Evolutionary conservation across 2,888 invertebrate species (phyloP).

Genomic region (Mythimna vitellina): DNA sequence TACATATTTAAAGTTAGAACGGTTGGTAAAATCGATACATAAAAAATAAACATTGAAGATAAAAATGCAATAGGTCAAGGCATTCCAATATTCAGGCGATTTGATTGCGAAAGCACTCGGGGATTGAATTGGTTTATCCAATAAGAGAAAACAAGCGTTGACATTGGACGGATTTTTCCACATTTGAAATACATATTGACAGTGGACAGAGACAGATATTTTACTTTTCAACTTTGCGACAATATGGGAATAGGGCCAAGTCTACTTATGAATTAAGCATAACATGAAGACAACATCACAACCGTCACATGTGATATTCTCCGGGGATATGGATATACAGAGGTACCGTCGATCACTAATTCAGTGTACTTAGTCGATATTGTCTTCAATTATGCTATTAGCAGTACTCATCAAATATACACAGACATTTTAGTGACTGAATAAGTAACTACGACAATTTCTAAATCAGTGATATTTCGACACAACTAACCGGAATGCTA

Average conservation of each 20-base stretch:
- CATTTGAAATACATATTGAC: constrained; percentile 43
- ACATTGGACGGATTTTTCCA: constrained; percentile 37
- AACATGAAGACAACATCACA: not conserved
- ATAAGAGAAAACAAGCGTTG: constrained; percentile 53
- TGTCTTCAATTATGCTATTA: not conserved
- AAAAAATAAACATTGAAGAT: constrained; percentile 37
- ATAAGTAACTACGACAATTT: not conserved
- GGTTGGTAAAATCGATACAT: not conserved
- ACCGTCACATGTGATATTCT: not conserved
- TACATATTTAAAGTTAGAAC: not conserved
- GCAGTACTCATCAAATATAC: not conserved
- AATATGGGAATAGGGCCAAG: constrained; percentile 16
- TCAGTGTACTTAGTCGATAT: constrained; percentile 8
- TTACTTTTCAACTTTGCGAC: constrained; percentile 1
- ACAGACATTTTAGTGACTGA: too few relatives aligned
- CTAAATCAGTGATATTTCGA: not conserved
- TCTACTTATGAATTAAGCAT: constrained; percentile 29
- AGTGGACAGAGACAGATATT: not conserved
- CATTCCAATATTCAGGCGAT: constrained; percentile 39
- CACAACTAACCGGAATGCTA: not conserved
- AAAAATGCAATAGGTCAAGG: constrained; percentile 59
- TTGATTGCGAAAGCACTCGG: constrained; percentile 38
- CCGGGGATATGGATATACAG: not conserved
- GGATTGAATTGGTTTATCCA: constrained; percentile 52
- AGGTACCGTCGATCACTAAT: constrained; percentile 8